Evolutionary conservation across 1,140 invertebrate genomes (phyloP).

Genomic region (Lasaia peninsularis): DNA sequence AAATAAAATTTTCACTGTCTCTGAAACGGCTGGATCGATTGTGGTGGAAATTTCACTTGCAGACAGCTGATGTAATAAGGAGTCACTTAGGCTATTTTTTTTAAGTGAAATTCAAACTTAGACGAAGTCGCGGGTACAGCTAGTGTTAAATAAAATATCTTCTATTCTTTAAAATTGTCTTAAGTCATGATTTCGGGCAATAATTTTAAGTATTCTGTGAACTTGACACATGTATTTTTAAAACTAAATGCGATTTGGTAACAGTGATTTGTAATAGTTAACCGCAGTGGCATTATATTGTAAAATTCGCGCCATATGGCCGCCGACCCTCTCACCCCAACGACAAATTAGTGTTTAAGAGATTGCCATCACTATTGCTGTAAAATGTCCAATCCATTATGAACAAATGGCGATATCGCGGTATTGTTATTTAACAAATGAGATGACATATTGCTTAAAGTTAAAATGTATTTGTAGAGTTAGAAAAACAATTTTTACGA

Average conservation of each 20-base stretch:
- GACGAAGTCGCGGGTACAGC: too few relatives aligned
- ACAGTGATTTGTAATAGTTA: background rate
- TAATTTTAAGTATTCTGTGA: slow-evolving; percentile 16
- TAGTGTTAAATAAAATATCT: too few relatives aligned
- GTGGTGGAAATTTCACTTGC: too few relatives aligned
- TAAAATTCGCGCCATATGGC: slow-evolving; percentile 53
- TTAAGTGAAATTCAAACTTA: too few relatives aligned
- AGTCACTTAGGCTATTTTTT: too few relatives aligned
- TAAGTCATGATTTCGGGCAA: too few relatives aligned
- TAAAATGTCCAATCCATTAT: slow-evolving; percentile 61
- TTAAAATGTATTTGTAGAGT: too few relatives aligned
- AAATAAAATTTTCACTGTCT: too few relatives aligned
- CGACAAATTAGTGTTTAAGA: slow-evolving; percentile 65
- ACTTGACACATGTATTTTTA: slow-evolving; percentile 26
- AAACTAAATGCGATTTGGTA: slow-evolving; percentile 16
- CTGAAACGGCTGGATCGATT: too few relatives aligned
- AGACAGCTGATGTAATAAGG: too few relatives aligned
- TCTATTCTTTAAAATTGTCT: too few relatives aligned
- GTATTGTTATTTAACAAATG: background rate
- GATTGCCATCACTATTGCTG: slow-evolving; percentile 57
- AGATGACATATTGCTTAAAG: background rate
- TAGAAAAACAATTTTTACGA: too few relatives aligned
- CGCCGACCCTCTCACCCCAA: slow-evolving; percentile 25
- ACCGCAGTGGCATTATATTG: background rate
- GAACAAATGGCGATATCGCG: slow-evolving; percentile 62